These are phyloP conservation scores for Thalassophryne amazonica DNA, from an alignment of 2,797 vertebrate genomes.

Conservation along the genomic window DNA sequence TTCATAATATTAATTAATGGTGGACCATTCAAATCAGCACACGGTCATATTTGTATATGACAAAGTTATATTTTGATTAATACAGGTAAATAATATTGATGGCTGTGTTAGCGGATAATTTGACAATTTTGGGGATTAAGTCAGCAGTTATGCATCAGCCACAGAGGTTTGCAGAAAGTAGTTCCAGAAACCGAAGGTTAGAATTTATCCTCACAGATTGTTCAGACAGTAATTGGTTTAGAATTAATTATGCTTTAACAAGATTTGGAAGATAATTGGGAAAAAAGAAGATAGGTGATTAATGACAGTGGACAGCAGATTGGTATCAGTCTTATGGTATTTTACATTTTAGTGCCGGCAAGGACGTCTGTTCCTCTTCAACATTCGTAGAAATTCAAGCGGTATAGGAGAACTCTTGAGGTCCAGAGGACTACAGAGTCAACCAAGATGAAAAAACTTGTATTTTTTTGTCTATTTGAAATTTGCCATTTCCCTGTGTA, in stretches of 20 bases:
- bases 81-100: conserved; percentile 1
- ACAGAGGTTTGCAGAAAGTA: not conserved
- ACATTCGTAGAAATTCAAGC: conserved; percentile 83
- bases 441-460: conserved; percentile 27
- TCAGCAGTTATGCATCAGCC: conserved; percentile 1
- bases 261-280: too few species aligned
- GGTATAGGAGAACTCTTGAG: conserved; percentile 66
- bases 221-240: not conserved
- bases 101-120: conserved; percentile 8
- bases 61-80: not conserved
- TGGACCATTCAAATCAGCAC: not conserved
- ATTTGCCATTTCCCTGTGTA: not conserved
- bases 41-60: not conserved
- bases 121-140: conserved; percentile 19
- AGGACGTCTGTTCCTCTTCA: conserved; percentile 86
- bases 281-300: conserved; percentile 69
- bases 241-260: not conserved
- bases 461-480: conserved; percentile 8
- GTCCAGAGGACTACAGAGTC: conserved; percentile 69
- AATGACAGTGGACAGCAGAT: conserved; percentile 62
- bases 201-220: conserved; percentile 2
- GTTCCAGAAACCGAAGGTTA: not conserved
- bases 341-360: conserved; percentile 82
- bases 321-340: conserved; percentile 85
- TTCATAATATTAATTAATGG: not conserved